phyloP scores from a whole-genome alignment of 2,888 invertebrate genomes.

The Hemaris fuciformis region DNA sequence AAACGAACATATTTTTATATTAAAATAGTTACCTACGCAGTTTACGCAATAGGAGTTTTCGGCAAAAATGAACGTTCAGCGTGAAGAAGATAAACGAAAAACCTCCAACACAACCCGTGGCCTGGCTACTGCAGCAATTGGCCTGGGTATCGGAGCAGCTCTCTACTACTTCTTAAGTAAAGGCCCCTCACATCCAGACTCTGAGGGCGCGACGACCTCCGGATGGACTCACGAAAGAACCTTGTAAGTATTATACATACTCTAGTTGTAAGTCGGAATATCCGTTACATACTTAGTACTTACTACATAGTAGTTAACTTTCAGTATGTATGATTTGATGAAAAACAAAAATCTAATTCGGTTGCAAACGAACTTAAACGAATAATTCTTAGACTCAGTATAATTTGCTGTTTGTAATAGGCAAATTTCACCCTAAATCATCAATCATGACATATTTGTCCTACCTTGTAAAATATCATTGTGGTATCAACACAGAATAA shows the following conservation, averaged over 20 bases:
- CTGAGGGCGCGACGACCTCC: constrained; percentile 55
- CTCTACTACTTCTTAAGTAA: constrained; percentile 71
- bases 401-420: too few species aligned
- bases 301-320: too few species aligned
- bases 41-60: background rate
- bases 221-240: constrained; percentile 49
- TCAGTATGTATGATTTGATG: too few species aligned
- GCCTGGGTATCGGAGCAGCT: constrained; percentile 72
- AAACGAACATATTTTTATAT: background rate
- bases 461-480: too few species aligned
- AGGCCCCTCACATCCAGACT: constrained; percentile 51
- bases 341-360: too few species aligned
- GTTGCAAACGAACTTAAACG: too few species aligned
- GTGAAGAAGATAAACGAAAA: constrained; percentile 60
- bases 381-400: too few species aligned
- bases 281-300: too few species aligned
- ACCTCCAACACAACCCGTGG: constrained; percentile 61
- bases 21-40: background rate
- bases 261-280: constrained; percentile 18
- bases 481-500: too few species aligned
- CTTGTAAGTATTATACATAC: constrained; percentile 49
- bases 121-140: constrained; percentile 66
- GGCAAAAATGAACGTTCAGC: constrained; percentile 60
- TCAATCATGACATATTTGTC: too few species aligned
- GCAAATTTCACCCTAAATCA: too few species aligned